Percentiles rank a stretch among this genome's conserved stretches.
Evolutionary conservation across 2,797 vertebrate genomes (phyloP).

Genomic region (Aeoliscus strigatus): DNA sequence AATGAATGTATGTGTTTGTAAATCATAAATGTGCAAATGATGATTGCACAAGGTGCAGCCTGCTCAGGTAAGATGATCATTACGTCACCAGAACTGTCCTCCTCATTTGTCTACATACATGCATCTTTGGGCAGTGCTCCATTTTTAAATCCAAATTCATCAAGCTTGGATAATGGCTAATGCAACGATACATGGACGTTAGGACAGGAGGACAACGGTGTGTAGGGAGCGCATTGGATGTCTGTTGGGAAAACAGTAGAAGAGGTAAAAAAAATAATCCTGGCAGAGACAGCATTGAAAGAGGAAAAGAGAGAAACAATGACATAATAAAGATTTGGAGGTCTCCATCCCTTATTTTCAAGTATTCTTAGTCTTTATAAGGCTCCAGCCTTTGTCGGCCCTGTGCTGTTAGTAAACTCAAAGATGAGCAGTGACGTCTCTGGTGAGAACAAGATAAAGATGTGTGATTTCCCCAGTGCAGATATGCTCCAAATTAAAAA

Average conservation of each 20-base stretch:
- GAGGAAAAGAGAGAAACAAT: conserved; percentile 1
- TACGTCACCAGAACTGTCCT: conserved; percentile 33
- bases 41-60: conserved; percentile 33
- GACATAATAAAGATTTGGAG: conserved; percentile 12
- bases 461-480: conserved; percentile 72
- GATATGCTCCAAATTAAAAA: conserved; percentile 77
- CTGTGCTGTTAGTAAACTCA: conserved; percentile 73
- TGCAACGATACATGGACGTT: conserved; percentile 43
- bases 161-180: conserved; percentile 58
- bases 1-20: conserved; percentile 33
- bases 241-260: conserved; percentile 6
- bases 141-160: conserved; percentile 60
- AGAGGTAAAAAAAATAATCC: conserved; percentile 20
- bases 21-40: conserved; percentile 42
- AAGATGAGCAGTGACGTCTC: conserved; percentile 43
- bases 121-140: conserved; percentile 58
- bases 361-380: conserved; percentile 9
- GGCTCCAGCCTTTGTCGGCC: conserved; percentile 32
- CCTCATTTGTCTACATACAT: conserved; percentile 47
- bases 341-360: conserved; percentile 6
- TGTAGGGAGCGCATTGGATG: conserved; percentile 7
- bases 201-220: conserved; percentile 18
- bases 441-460: conserved; percentile 58
- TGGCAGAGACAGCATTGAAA: conserved; percentile 1
- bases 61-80: conserved; percentile 35